Evolutionary conservation across 2,113 vertebrate genomes (phyloP).

Genomic region (Gallinago undulata): DNA sequence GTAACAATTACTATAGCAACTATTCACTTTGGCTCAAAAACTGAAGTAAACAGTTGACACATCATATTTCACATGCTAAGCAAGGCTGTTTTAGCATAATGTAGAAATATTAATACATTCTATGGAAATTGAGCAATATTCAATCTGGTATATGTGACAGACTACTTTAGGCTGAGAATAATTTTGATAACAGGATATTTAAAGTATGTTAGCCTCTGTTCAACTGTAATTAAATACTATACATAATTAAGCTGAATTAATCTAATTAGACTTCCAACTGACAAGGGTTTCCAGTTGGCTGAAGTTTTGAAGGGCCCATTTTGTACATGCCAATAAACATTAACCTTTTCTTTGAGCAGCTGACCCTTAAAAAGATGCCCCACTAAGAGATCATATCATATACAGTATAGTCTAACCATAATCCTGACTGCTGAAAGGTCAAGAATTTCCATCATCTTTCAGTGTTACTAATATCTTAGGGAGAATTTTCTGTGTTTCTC

Average conservation of each 20-base stretch:
- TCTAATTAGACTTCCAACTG: conserved; percentile 43
- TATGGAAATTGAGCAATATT: not conserved
- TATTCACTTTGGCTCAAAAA: not conserved
- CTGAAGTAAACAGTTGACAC: not conserved
- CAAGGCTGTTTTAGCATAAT: not conserved
- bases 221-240: not conserved
- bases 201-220: not conserved
- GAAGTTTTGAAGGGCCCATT: conserved; percentile 23
- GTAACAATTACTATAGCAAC: not conserved
- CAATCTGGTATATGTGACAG: not conserved
- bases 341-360: conserved; percentile 24
- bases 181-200: not conserved
- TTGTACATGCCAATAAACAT: conserved; percentile 4
- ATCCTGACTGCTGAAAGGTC: not conserved
- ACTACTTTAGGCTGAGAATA: not conserved
- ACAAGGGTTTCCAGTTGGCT: conserved; percentile 33
- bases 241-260: conserved; percentile 44
- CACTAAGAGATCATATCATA: conserved; percentile 37
- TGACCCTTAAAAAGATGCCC: conserved; percentile 38
- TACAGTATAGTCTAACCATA: not conserved
- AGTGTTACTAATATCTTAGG: not conserved
- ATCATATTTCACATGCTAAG: not conserved
- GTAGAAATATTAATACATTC: not conserved
- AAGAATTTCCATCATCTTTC: conserved; percentile 36
- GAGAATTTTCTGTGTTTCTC: not conserved